These are phyloP conservation scores for Psylliodes chrysocephalus DNA, from an alignment of 2,888 invertebrate species.

Conservation along the genomic window DNA sequence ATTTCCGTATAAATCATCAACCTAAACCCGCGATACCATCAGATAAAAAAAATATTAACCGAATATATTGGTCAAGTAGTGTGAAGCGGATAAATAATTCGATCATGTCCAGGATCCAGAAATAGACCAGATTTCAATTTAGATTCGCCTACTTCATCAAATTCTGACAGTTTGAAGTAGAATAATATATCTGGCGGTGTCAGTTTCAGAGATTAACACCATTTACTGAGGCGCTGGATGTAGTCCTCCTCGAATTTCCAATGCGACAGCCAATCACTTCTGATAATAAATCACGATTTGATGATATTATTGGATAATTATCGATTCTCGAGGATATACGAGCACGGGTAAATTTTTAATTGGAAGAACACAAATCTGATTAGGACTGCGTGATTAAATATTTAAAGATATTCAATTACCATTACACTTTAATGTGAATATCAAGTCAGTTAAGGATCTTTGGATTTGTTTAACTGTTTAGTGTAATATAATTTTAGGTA, in stretches of 20 bases:
- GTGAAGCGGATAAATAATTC: constrained; percentile 12
- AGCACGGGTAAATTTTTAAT: no score
- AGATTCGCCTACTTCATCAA: constrained; percentile 41
- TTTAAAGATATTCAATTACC: no score
- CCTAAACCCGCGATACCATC: background rate
- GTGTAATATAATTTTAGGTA: no score
- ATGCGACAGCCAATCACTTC: background rate
- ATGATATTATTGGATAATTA: background rate
- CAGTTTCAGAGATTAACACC: constrained; percentile 36
- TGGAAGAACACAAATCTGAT: no score
- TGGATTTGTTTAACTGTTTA: no score
- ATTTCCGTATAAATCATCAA: background rate
- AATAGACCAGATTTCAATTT: constrained; percentile 37
- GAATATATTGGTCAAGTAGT: constrained; percentile 8
- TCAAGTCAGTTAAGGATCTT: no score
- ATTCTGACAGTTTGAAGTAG: constrained; percentile 39
- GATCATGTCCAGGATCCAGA: constrained; percentile 17
- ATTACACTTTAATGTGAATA: no score
- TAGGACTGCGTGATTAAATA: no score
- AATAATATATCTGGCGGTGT: constrained; percentile 41
- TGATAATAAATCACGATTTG: background rate
- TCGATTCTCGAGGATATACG: background rate
- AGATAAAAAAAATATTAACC: constrained; percentile 4
- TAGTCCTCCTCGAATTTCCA: background rate
- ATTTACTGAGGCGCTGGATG: constrained; percentile 3